Conservation (phyloP, 2,797 vertebrate genomes). For the Neopelma chrysocephalum region DNA sequence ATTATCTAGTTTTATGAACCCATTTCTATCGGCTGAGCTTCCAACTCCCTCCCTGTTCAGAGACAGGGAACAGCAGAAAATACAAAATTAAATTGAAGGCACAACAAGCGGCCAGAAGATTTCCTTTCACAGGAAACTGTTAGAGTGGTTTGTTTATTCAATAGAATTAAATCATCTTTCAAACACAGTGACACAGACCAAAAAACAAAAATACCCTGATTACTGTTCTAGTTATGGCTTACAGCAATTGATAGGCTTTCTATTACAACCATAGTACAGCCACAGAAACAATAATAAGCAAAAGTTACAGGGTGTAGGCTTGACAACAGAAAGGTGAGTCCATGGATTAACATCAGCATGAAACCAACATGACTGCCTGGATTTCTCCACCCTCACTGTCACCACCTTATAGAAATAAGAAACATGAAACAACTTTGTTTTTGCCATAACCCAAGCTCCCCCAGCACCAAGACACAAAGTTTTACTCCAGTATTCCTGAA, state of each 20-base stretch:
- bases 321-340: not conserved
- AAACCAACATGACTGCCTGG: not conserved
- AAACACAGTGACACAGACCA: conserved; percentile 70
- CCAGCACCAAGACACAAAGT: not conserved
- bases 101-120: not conserved
- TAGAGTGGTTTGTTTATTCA: conserved; percentile 73
- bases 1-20: not conserved
- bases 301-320: not conserved
- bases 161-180: conserved; percentile 50
- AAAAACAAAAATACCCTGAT: conserved; percentile 65
- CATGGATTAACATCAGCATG: not conserved
- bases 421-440: not conserved
- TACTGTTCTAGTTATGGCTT: conserved; percentile 64
- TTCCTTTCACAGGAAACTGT: conserved; percentile 41
- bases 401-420: not conserved
- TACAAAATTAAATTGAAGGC: not conserved
- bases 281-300: conserved; percentile 42
- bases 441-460: not conserved
- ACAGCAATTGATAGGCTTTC: conserved; percentile 62
- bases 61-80: not conserved
- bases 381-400: not conserved
- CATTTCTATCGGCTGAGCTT: not conserved
- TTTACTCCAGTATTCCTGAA: not conserved
- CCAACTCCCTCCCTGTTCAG: not conserved
- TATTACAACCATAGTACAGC: conserved; percentile 42